phyloP scores from a whole-genome alignment of 2,888 invertebrate genomes.

The Bembecia ichneumoniformis region DNA sequence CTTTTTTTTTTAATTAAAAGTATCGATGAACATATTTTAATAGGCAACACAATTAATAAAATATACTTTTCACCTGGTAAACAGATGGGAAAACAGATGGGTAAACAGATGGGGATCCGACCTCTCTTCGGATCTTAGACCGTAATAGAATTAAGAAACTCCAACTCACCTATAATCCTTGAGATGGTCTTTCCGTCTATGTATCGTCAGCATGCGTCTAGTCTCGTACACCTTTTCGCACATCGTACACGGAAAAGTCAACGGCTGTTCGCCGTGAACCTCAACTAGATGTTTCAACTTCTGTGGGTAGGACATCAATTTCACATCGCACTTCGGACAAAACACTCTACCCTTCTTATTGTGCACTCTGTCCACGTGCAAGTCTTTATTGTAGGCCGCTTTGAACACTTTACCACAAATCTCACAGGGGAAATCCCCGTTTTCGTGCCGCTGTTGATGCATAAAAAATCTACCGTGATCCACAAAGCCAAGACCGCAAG shows the following conservation, averaged over 20 bases:
- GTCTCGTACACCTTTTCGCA: conserved; percentile 51
- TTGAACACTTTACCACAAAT: conserved; percentile 56
- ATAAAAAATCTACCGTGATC: conserved; percentile 44
- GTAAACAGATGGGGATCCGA: no score
- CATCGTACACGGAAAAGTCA: conserved; percentile 42
- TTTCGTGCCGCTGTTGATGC: conserved; percentile 53
- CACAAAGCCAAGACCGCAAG: conserved; percentile 48
- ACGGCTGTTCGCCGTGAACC: conserved; percentile 51
- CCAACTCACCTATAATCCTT: conserved; percentile 47
- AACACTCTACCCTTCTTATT: conserved; percentile 49
- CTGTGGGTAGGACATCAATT: conserved; percentile 55
- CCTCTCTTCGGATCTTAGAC: no score
- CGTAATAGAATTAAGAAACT: no score
- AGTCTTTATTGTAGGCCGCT: conserved; percentile 35
- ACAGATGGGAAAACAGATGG: no score
- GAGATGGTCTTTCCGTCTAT: conserved; percentile 50
- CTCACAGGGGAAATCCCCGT: conserved; percentile 46
- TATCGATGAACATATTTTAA: no score
- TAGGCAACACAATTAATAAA: no score
- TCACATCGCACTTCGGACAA: conserved; percentile 56
- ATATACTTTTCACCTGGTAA: no score
- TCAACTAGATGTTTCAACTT: conserved; percentile 57
- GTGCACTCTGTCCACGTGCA: conserved; percentile 45
- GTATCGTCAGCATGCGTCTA: conserved; percentile 46
- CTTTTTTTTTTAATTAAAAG: no score